Evolutionary conservation across 2,113 vertebrate species (phyloP), one percentile per base, ranked within the genome.

Genomic region (Trochalopteron elliotii): DNA sequence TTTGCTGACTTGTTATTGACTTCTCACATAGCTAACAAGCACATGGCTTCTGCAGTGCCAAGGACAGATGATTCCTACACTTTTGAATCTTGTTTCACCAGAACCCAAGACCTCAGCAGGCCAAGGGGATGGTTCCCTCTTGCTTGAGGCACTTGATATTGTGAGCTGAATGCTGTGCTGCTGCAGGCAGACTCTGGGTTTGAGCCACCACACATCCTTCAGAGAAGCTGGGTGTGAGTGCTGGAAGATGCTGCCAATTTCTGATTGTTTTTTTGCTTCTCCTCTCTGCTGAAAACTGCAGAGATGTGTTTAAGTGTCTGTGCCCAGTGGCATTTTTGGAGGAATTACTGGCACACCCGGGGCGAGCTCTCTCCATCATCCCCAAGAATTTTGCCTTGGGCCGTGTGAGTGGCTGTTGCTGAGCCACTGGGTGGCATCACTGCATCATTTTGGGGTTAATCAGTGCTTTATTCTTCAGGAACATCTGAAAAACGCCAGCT

Each of bases 361-460:
- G 37, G n/a, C 1, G 0, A 22, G 44, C 23, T 50, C 47, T 64
- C 24, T 64, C 24, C 6, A 1, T 60, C 21, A 4, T 45, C 12
- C 5, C 21, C 9, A 12, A 14, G 31, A 35, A 11, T 55, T 80
- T 80, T 69, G 47, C 14, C n/a, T 0, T 12, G 10, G 45, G 31
- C 61, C 0, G 0, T 52, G 78, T 55, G 85, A 72, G 28, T 14
- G 50, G 42, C 35, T 2, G 1, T 27, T 50, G 63, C 39, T 35
- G 56, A 89, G 59, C 95, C 94, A 0, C 96, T 95, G 89, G 96
- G 84, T 95, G 97, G 97, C 96, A 87, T 57, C 88, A 24, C 53
- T 78, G 83, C 77, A 61, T 94, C 82, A 1, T 60, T 93, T 60
- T 64, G 91, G 91, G 40, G 19, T 61, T 80, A n/a, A 8, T 31